Base-by-base conservation (phyloP, 2,797 vertebrate species). In the Poecilia velifera region DNA sequence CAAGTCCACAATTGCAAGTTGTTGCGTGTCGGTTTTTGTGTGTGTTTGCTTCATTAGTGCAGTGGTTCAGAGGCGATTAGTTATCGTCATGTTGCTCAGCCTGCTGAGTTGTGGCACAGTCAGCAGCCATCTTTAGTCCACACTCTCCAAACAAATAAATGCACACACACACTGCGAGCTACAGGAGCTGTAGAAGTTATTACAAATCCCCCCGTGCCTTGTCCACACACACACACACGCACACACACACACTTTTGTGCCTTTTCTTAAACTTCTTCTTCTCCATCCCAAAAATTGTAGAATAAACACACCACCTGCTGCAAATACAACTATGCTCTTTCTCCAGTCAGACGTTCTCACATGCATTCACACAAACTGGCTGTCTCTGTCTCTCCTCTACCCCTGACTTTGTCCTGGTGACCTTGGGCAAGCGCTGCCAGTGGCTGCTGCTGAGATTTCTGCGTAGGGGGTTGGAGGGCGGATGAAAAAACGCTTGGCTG, bases 51-150 rank as follows among this genome's bases (percentile, higher is more conserved):
- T 94, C 92, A 92, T 94, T 92, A 92, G 89, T 85, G 82, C 87
- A 80, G 81, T 81, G 78, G 83, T 90, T 92, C 86, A 83, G 82
- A 90, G 82, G 84, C 51, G 76, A 92, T 93, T 93, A 93, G 91
- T 94, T 91, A 90, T 93, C 57, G 76, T 91, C 88, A 87, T 91
- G 87, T 92, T 85, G 73, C 77, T 83, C 77, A 78, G 81, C 90
- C 88, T 89, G 92, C 92, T 93, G 93, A 89, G 90, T 83, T 89
- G 91, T 89, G 86, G 87, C 90, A 87, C 87, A 91, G 90, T 92
- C 87, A 87, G 91, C 90, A 88, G 89, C 73, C 87, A 85, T 92
- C 86, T 92, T 88, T 88, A 78, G 81, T 76, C 22, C 82, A 74
- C 82, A 76, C 76, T 53, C 70, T 41, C 76, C 74, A 16, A 74